Percentiles rank a stretch among this genome's conserved stretches.
phyloP scores from a whole-genome alignment of 2,113 vertebrate species.

The Pangasianodon gigas region DNA sequence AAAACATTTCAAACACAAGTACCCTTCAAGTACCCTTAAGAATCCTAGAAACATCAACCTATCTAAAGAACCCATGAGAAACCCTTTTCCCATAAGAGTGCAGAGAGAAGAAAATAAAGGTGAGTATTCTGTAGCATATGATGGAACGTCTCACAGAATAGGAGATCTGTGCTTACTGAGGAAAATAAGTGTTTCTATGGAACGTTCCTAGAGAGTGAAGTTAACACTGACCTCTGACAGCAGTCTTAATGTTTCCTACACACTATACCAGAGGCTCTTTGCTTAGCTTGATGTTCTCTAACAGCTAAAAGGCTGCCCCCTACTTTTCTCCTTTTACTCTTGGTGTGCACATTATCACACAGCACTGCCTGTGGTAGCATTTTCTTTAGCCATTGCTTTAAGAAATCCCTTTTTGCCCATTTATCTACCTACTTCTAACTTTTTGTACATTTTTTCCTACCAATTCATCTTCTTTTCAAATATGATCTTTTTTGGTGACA shows the following conservation, averaged over 20 bases:
- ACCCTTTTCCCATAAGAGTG: neutral
- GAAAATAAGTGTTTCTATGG: neutral
- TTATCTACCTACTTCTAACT: neutral
- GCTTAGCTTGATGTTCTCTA: too few relatives aligned
- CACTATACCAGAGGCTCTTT: neutral
- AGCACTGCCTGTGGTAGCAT: neutral
- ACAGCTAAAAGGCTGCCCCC: constrained; percentile 4
- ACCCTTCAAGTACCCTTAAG: too few relatives aligned
- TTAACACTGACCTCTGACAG: neutral
- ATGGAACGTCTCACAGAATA: neutral
- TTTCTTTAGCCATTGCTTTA: neutral
- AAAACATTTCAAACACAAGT: neutral
- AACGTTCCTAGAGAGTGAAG: neutral
- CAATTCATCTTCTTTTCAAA: neutral
- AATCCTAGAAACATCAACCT: neutral
- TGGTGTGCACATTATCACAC: neutral
- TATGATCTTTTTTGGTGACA: neutral
- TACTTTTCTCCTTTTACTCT: constrained; percentile 29
- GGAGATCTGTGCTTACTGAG: neutral
- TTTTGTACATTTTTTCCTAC: neutral
- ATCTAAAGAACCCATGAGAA: neutral
- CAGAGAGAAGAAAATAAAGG: constrained; percentile 13
- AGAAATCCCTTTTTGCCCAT: neutral
- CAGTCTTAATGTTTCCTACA: neutral
- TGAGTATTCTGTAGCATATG: constrained; percentile 2